phyloP scores from a whole-genome alignment of 2,113 vertebrate species.

The Perca flavescens region DNA sequence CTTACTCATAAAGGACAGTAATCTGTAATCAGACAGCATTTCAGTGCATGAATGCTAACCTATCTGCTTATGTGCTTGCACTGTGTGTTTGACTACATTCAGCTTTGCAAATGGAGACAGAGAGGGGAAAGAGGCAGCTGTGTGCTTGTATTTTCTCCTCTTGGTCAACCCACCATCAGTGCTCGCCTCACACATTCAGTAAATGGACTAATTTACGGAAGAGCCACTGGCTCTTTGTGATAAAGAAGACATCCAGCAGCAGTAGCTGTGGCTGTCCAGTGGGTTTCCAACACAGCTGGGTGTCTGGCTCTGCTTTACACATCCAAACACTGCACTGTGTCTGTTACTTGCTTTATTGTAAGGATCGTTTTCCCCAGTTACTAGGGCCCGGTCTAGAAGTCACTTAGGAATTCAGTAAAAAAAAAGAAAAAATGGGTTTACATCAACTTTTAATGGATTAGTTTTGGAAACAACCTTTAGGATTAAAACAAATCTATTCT shows the following conservation, averaged over 20 bases:
- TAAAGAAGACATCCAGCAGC: slow-evolving; percentile 47
- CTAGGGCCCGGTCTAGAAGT: slow-evolving; percentile 15
- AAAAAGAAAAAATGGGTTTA: not conserved
- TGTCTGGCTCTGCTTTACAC: slow-evolving; percentile 50
- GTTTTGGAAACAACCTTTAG: not conserved
- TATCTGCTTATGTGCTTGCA: slow-evolving; percentile 6
- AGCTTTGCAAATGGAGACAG: slow-evolving; percentile 35
- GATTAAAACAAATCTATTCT: not conserved
- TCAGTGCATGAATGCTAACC: slow-evolving; percentile 18
- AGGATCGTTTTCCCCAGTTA: slow-evolving; percentile 28
- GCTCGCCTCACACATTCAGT: slow-evolving; percentile 60
- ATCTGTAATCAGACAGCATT: slow-evolving; percentile 9
- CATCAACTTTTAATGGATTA: not conserved
- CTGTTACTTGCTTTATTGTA: slow-evolving; percentile 23
- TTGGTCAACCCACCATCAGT: slow-evolving; percentile 55
- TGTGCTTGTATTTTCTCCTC: slow-evolving; percentile 25
- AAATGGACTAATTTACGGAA: slow-evolving; percentile 64
- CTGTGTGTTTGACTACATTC: slow-evolving; percentile 19
- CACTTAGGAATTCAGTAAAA: slow-evolving; percentile 27
- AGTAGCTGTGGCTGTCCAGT: slow-evolving; percentile 39
- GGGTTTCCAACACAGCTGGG: slow-evolving; percentile 66
- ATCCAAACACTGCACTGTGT: slow-evolving; percentile 45
- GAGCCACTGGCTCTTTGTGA: slow-evolving; percentile 59
- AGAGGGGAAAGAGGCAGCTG: slow-evolving; percentile 34
- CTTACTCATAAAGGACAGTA: not conserved